Conservation (phyloP, 2,113 vertebrate species). For the Perccottus glenii region DNA sequence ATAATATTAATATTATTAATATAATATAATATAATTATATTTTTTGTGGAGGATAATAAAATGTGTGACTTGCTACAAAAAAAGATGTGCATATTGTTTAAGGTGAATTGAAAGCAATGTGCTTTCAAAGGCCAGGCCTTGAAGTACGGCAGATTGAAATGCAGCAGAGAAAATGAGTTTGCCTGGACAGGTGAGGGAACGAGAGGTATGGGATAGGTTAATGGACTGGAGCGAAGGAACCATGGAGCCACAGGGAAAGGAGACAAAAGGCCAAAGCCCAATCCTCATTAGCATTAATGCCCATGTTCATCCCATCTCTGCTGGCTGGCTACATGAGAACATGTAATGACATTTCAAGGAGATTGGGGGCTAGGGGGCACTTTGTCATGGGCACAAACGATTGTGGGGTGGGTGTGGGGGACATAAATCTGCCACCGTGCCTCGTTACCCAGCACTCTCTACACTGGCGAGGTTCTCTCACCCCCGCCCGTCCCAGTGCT, state of each 20-base stretch:
- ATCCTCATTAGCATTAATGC: conserved; percentile 75
- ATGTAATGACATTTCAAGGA: conserved; percentile 81
- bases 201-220: conserved; percentile 11
- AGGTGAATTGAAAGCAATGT: conserved; percentile 24
- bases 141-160: background rate
- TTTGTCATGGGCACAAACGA: conserved; percentile 67
- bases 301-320: conserved; percentile 62
- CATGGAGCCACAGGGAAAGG: conserved; percentile 36
- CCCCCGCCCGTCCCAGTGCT: conserved; percentile 59
- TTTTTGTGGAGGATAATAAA: conserved; percentile 23
- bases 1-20: too few relatives aligned
- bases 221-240: conserved; percentile 27
- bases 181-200: conserved; percentile 34
- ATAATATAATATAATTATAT: too few relatives aligned
- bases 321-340: conserved; percentile 46
- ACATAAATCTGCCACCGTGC: conserved; percentile 75
- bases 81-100: conserved; percentile 20
- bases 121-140: conserved; percentile 16
- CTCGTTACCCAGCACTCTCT: conserved; percentile 70
- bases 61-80: conserved; percentile 18
- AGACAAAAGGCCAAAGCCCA: conserved; percentile 71
- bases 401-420: conserved; percentile 25
- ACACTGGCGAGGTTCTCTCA: conserved; percentile 51
- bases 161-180: conserved; percentile 15
- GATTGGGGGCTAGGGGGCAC: conserved; percentile 58